Percentiles rank a stretch among this genome's conserved stretches.
These are phyloP conservation scores for Acomys russatus DNA, from an alignment of 2,797 vertebrate genomes.

Conservation along the genomic window DNA sequence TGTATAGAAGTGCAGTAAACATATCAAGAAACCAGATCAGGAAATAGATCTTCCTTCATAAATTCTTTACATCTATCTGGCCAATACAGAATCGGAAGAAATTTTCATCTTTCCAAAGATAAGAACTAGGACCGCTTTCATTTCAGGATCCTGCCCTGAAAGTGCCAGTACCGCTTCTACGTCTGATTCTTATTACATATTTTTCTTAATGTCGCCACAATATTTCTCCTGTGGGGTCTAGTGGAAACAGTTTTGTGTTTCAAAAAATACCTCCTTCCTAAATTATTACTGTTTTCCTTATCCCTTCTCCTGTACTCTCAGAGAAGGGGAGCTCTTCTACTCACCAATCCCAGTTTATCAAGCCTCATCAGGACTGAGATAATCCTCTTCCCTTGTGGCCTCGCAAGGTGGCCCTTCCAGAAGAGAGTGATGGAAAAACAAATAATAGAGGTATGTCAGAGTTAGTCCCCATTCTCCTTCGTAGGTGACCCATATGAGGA, in stretches of 20 bases:
- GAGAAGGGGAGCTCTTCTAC: no score
- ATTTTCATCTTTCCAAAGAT: not conserved
- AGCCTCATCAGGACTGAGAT: no score
- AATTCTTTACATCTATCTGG: not conserved
- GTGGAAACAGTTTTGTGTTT: not conserved
- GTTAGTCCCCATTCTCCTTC: no score
- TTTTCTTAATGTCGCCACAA: not conserved
- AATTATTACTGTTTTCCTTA: not conserved
- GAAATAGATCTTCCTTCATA: rapidly evolving
- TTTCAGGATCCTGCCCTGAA: not conserved
- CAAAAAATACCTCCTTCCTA: not conserved
- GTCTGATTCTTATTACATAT: not conserved
- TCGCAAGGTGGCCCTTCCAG: no score
- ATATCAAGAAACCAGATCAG: not conserved
- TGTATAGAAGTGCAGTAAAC: not conserved
- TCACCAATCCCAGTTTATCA: no score
- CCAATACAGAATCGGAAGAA: not conserved
- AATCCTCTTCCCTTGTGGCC: no score
- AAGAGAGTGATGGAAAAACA: no score
- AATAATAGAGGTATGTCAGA: no score
- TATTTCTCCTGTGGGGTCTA: not conserved
- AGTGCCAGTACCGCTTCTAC: not conserved
- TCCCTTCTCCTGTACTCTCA: no score
- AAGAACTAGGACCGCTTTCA: no score
- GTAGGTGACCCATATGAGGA: no score